These are phyloP conservation scores for Drosophila rhopaloa DNA, from an alignment of 1,140 invertebrate genomes.

Conservation along the genomic window DNA sequence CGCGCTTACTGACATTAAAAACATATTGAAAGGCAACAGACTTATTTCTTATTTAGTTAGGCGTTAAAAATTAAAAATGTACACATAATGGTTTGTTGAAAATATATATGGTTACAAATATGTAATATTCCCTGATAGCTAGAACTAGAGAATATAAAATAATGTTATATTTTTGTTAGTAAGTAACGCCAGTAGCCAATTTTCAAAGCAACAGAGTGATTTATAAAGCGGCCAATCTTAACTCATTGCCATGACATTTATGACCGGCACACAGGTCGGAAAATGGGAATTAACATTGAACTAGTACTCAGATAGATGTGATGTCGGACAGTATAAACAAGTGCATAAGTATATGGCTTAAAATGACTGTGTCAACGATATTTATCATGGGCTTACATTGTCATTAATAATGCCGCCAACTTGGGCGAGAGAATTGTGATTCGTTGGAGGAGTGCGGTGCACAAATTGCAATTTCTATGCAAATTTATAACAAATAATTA, in stretches of 20 bases:
- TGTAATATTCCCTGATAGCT: too few species aligned
- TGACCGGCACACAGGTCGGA: conserved; percentile 31
- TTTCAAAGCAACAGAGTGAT: conserved; percentile 23
- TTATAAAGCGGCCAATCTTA: conserved; percentile 18
- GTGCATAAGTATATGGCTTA: conserved; percentile 50
- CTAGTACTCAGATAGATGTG: conserved; percentile 32
- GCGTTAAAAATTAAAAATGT: too few species aligned
- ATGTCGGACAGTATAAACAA: conserved; percentile 43
- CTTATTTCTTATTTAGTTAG: too few species aligned
- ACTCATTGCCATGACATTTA: conserved; percentile 39
- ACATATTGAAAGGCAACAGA: too few species aligned
- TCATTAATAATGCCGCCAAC: conserved; percentile 76
- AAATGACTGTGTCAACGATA: conserved; percentile 75
- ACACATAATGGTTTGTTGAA: too few species aligned
- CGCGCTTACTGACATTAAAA: too few species aligned
- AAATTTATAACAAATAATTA: conserved; percentile 84
- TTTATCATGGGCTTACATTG: conserved; percentile 78
- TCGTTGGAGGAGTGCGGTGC: conserved; percentile 59
- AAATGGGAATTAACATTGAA: conserved; percentile 41
- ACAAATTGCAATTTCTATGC: conserved; percentile 83
- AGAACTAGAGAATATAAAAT: too few species aligned
- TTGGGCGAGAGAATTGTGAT: conserved; percentile 49
- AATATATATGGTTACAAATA: too few species aligned
- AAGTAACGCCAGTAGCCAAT: conserved; percentile 29
- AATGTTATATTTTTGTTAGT: neutral